A percentile compares a stretch with the other conserved stretches of the same genome.
Conservation (phyloP, 2,888 invertebrate genomes). For the Orchestes rusci region DNA sequence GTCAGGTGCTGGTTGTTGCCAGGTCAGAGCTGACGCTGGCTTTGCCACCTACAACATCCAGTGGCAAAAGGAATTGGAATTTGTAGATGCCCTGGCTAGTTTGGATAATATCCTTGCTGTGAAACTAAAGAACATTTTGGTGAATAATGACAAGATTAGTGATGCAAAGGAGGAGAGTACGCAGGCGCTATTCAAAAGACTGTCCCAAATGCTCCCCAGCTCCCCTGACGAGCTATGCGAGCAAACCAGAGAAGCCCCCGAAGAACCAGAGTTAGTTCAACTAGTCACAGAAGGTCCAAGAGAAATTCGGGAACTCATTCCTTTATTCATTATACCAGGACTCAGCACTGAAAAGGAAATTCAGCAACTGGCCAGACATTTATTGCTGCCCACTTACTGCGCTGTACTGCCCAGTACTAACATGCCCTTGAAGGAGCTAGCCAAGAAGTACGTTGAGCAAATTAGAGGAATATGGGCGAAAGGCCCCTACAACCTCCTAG, state of each 20-base stretch:
- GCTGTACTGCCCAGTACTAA: conserved; percentile 36
- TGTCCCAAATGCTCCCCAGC: conserved; percentile 36
- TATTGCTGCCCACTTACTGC: conserved; percentile 42
- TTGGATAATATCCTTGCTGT: conserved; percentile 37
- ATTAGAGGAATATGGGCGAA: conserved; percentile 53
- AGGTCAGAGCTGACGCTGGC: conserved; percentile 35
- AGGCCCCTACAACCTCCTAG: conserved; percentile 67
- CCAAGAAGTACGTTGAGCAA: conserved; percentile 46
- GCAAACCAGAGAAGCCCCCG: conserved; percentile 30
- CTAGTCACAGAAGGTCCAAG: conserved; percentile 39
- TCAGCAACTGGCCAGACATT: conserved; percentile 33
- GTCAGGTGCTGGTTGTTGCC: conserved; percentile 36
- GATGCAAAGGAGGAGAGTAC: conserved; percentile 36
- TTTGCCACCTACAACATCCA: conserved; percentile 38
- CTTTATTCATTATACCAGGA: conserved; percentile 43
- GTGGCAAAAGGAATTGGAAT: conserved; percentile 34
- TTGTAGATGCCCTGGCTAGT: conserved; percentile 33
- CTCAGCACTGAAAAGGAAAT: conserved; percentile 35
- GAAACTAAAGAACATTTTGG: conserved; percentile 33
- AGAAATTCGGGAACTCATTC: conserved; percentile 39
- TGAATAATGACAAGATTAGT: conserved; percentile 35
- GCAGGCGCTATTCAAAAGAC: conserved; percentile 39
- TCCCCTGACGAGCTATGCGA: conserved; percentile 34
- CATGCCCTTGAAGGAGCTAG: conserved; percentile 33
- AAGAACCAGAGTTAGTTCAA: conserved; percentile 37